Evolutionary conservation across 2,888 invertebrate species (phyloP), one percentile per base, ranked within the genome.

Genomic region (Habroteleia sp.): DNA sequence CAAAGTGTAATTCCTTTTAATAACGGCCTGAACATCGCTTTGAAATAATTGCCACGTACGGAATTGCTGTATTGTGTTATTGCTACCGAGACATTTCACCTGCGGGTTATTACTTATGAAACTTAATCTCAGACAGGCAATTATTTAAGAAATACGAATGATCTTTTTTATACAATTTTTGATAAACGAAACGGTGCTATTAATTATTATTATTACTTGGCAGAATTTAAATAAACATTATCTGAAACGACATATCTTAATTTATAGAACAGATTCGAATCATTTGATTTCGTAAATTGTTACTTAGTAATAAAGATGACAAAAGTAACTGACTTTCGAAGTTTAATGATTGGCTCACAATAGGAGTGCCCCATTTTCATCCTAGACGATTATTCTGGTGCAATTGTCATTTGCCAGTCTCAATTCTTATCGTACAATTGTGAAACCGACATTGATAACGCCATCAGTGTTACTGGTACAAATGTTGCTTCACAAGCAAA

Each of bases 291-390:
- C 23, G 44, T 13, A 11, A 46, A 42, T 56, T 65, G 48, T 35
- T 42, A 11, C 20, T 3, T 39, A 1, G 44, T 56, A 74, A 69
- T 56, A 41, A 31, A 25, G 62, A 10, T 25, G 56, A 69, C 62
- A 54, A 74, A 68, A 68, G 56, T 50, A 48, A 39, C 41, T 16
- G 56, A 46, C 27, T 39, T 13, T 29, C 37, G 41, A 46, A 58
- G 48, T 74, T 48, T 29, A 60, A 74, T 73, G 73, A 73, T 73
- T 73, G 65, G 58, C 52, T 52, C 58, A 58, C 52, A 60, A 66
- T 60, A 41, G 50, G 42, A 41, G 52, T 52, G 20, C 7, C 52
- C 60, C 60, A 65, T 73, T 73, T 54, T 17, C 39, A 39, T 25
- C 39, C 39, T 23, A 56, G 29, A 48, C 41, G 25, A 31, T 41